Evolutionary conservation across 2,797 vertebrate genomes (phyloP), one percentile per base, ranked within the genome.

Genomic region (Mormyrops boulengeri): DNA sequence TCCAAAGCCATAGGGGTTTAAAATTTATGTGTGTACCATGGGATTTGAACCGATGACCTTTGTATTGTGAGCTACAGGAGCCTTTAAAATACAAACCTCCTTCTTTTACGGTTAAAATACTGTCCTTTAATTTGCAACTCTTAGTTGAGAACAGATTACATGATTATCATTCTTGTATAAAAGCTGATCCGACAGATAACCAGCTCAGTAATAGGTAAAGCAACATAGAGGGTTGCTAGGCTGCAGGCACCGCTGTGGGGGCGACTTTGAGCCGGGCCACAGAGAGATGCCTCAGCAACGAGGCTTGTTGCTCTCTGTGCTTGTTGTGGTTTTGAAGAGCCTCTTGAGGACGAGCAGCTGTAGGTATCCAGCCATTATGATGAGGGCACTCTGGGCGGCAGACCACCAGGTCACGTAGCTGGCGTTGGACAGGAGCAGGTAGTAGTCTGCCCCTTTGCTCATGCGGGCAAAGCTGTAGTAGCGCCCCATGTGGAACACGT

Each of bases 401-500:
- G 98, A 99, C 97, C 98, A 98, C 94, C 95, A 94, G 92, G 94
- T 98, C 92, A 99, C 92, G 0, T 98, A 99, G 91, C 90, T 92
- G 7, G 96, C 95, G 95, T 98, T 99, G 95, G 97, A 96, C 91
- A 92, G 94, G 62, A 98, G 95, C 89, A 97, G 94, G 94, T 96
- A 97, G 93, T 95, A 95, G 92, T 99, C 98, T 0, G 93, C 92
- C 0, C 93, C 95, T 90, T 93, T 97, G 88, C 95, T 95, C 98
- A 99, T 98, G 11, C 97, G 96, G 12, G 96, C 95, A 0, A 96
- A 96, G 94, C 95, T 96, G 94, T 98, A 99, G 94, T 97, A 95
- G 34, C 98, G 95, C 95, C 98, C 98, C 95, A 98, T 97, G 93
- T 99, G 98, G 94, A 99, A 99, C 69, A 97, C 92, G 1, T 94